Evolutionary conservation across 92 coral and sea anemone species (phyloP).

Genomic region (Bergia sp.): DNA sequence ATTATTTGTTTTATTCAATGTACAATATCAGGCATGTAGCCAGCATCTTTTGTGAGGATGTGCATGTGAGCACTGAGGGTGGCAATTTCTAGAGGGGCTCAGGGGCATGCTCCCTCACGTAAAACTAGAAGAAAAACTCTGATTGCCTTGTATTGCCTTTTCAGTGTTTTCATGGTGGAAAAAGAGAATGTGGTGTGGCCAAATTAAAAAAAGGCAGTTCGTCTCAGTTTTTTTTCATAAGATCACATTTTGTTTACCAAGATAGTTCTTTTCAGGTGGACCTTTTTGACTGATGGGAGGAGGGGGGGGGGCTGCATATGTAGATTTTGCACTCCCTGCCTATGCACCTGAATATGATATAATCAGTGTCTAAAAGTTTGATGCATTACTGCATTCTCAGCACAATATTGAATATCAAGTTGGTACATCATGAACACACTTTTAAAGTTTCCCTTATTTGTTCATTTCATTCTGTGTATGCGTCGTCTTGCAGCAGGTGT

Average conservation of each 20-base stretch:
- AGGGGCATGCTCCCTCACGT: neutral
- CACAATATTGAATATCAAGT: neutral
- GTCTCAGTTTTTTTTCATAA: too few species aligned
- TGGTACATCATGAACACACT: neutral
- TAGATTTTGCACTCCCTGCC: too few species aligned
- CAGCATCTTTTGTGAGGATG: too few species aligned
- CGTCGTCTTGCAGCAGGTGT: constrained; percentile 50
- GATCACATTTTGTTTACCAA: neutral
- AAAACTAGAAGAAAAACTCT: neutral
- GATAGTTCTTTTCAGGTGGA: neutral
- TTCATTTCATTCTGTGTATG: constrained; percentile 41
- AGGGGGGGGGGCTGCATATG: too few species aligned
- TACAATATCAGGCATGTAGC: too few species aligned
- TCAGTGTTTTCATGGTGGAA: neutral
- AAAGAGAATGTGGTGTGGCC: neutral
- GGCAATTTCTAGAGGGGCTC: neutral
- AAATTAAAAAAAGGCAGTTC: neutral
- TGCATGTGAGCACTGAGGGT: too few species aligned
- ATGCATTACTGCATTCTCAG: neutral
- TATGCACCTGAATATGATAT: neutral
- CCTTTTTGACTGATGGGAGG: neutral
- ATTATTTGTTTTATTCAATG: too few species aligned
- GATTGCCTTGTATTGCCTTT: neutral
- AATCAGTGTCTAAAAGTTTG: neutral
- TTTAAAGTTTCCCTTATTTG: constrained; percentile 45